Evolutionary conservation across 2,888 invertebrate genomes (phyloP).

Genomic region (Nomada ferruginata): DNA sequence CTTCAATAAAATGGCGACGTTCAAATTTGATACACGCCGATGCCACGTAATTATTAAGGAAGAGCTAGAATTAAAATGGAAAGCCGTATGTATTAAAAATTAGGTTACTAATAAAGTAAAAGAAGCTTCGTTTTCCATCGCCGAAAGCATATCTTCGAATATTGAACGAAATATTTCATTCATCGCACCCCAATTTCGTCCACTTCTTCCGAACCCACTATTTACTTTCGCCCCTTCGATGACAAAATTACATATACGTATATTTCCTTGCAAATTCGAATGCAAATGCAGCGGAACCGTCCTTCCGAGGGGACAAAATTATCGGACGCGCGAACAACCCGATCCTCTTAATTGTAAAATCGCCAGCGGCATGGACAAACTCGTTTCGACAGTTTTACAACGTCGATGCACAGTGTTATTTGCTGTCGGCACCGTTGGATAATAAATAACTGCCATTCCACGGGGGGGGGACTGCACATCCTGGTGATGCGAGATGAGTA

Average conservation of each 20-base stretch:
- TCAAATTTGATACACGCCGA: neutral
- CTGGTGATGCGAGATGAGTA: constrained; percentile 49
- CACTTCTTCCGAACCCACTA: too few relatives aligned
- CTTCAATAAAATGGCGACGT: neutral
- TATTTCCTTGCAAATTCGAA: neutral
- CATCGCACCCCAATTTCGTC: too few relatives aligned
- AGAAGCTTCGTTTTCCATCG: too few relatives aligned
- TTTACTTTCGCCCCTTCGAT: too few relatives aligned
- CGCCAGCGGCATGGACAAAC: constrained; percentile 19
- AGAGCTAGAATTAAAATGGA: too few relatives aligned
- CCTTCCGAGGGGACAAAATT: neutral
- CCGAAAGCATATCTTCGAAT: too few relatives aligned
- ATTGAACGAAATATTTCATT: too few relatives aligned
- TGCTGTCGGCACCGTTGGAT: constrained; percentile 57
- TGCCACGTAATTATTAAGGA: too few relatives aligned
- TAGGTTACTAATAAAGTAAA: too few relatives aligned
- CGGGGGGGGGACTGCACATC: constrained; percentile 28
- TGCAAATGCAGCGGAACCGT: neutral
- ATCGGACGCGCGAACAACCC: neutral
- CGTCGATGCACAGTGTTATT: constrained; percentile 46
- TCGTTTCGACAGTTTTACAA: constrained; percentile 48
- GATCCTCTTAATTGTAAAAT: constrained; percentile 27
- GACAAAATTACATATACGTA: too few relatives aligned
- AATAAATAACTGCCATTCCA: constrained; percentile 54
- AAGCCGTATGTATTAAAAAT: too few relatives aligned